Conservation (phyloP, 2,113 vertebrate species). For the Hippopotamus amphibius region DNA sequence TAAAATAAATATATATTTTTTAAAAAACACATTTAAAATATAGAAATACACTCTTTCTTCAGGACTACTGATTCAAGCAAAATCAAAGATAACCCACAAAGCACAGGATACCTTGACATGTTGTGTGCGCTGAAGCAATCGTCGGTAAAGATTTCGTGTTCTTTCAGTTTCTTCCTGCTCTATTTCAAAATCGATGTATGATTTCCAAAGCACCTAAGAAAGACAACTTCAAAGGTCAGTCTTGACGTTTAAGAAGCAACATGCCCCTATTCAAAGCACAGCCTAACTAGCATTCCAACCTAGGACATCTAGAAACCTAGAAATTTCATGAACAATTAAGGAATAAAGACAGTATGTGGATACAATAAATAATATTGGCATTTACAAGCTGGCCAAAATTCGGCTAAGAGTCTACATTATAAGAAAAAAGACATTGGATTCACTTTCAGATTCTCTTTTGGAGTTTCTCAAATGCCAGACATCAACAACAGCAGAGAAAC, state of each 20-base stretch:
- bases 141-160: constrained; percentile 95
- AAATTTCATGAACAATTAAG: not conserved
- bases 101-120: constrained; percentile 93
- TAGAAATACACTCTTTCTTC: not conserved
- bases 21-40: not conserved
- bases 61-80: not conserved
- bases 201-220: constrained; percentile 97
- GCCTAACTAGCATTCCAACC: not conserved
- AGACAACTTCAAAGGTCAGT: not conserved
- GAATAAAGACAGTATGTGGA: not conserved
- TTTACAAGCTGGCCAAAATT: constrained; percentile 4
- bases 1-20: not conserved
- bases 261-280: not conserved
- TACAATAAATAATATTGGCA: not conserved
- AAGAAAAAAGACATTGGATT: not conserved
- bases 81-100: constrained; percentile 18
- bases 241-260: constrained; percentile 36
- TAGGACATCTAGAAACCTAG: not conserved
- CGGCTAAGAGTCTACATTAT: not conserved
- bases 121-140: constrained; percentile 95
- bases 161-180: constrained; percentile 98
- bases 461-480: constrained; percentile 38
- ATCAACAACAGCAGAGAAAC: not conserved
- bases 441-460: constrained; percentile 28
- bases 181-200: constrained; percentile 99